phyloP scores from a whole-genome alignment of 2,888 invertebrate genomes.

The Lasioglossum leucozonium region DNA sequence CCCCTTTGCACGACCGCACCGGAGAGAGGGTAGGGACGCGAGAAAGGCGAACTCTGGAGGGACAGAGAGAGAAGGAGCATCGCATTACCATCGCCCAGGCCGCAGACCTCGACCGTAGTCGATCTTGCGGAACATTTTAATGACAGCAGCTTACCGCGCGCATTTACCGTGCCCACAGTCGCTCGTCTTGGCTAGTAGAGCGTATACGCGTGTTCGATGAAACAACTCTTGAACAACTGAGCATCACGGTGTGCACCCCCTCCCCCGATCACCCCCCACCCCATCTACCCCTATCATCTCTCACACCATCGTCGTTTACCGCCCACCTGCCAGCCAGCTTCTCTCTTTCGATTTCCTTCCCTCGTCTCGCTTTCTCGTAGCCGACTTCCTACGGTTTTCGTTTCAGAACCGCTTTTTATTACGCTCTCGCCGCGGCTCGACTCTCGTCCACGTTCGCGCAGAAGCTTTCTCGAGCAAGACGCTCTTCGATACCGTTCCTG shows the following conservation, averaged over 20 bases:
- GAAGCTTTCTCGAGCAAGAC: not conserved
- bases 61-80: slow-evolving; percentile 59
- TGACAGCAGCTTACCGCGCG: slow-evolving; percentile 82
- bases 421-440: not conserved
- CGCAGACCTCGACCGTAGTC: slow-evolving; percentile 78
- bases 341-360: not conserved
- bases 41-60: slow-evolving; percentile 32
- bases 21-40: slow-evolving; percentile 40
- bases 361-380: not conserved
- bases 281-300: slow-evolving; percentile 23
- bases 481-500: not conserved
- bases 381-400: slow-evolving; percentile 10
- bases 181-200: slow-evolving; percentile 78
- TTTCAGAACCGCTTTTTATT: not conserved
- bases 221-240: slow-evolving; percentile 77
- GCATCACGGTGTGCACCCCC: slow-evolving; percentile 59
- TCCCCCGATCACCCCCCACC: slow-evolving; percentile 30
- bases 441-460: slow-evolving; percentile 5
- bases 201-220: slow-evolving; percentile 74
- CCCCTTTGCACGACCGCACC: slow-evolving; percentile 58
- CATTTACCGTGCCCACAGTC: slow-evolving; percentile 75
- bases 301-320: slow-evolving; percentile 47
- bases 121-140: slow-evolving; percentile 84
- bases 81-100: slow-evolving; percentile 74
- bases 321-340: slow-evolving; percentile 14